Base-by-base conservation (phyloP, 2,888 invertebrate genomes). In the Rhamphomyia laevipes region DNA sequence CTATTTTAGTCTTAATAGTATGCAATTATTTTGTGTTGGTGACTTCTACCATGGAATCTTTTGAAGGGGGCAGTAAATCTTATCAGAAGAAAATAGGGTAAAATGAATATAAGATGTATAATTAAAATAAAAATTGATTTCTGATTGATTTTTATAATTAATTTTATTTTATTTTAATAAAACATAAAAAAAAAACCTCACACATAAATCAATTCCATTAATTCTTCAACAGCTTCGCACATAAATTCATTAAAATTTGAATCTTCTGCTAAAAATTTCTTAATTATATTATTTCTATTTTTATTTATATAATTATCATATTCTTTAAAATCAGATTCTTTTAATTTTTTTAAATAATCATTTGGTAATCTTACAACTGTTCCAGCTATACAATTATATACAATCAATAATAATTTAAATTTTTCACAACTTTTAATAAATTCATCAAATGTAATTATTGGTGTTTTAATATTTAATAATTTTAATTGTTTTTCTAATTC, bases 401-500 rank as follows among this genome's bases (percentile, higher is more conserved):
- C 61, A 48, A 63, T 53, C 7, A 63, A 58, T 16, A 61, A 56
- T 31, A 63, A 49, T 53, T 60, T 59, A 56, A 73, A 74, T 48
- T 70, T 62, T 41, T 55, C 50, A 42, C 53, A 53, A 37, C 51
- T 56, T 35, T 58, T 56, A 1, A 69, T 45, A 57, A 77, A 75
- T 40, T 66, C 62, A 15, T 65, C 52, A 54, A 66, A 66, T 10
- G 66, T 57, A 47, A 76, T 55, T 18, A 62, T 51, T 9, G 63
- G 59, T 11, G 70, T 59, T 41, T 64, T 47, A 6, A 77, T 55
- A 30, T 62, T 57, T 47, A 69, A 57, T 30, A 55, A 57, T 5
- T 48, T 17, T 4, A 78, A 62, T 55, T 72, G 65, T 43, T 51
- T 49, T 40, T 62, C 55, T 12, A 79, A 63, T 55, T 66, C 63